Evolutionary conservation across 2,113 vertebrate genomes (phyloP).

Genomic region (Nannobrachium achirus): DNA sequence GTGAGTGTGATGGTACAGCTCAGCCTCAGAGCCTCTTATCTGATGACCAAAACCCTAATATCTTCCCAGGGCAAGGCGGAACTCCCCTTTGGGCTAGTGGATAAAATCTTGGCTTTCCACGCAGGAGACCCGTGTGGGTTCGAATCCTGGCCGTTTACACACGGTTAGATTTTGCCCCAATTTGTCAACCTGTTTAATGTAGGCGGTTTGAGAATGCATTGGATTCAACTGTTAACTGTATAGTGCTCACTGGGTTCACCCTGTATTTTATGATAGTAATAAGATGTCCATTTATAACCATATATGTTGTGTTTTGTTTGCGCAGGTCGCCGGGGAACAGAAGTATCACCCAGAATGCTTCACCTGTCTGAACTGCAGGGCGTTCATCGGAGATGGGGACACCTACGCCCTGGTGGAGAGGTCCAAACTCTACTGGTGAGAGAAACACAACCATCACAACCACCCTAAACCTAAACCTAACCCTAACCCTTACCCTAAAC

Average conservation of each 20-base stretch:
- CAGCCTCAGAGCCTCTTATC: no score
- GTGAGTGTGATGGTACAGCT: no score
- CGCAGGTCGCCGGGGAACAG: slow-evolving; percentile 94
- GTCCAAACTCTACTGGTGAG: slow-evolving; percentile 97
- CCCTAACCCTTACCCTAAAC: background rate
- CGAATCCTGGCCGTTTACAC: no score
- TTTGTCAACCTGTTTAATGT: no score
- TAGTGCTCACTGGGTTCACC: background rate
- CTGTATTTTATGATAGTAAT: background rate
- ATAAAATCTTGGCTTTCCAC: no score
- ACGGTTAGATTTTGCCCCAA: no score
- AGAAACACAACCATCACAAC: slow-evolving; percentile 35
- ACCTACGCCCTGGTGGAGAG: slow-evolving; percentile 96
- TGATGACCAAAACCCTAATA: no score
- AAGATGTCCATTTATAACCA: background rate
- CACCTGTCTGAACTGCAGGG: slow-evolving; percentile 89
- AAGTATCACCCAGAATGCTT: slow-evolving; percentile 99
- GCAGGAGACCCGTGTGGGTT: no score
- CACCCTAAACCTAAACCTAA: background rate
- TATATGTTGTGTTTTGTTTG: background rate
- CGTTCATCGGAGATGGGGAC: slow-evolving; percentile 96
- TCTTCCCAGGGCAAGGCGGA: no score
- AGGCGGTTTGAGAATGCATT: no score
- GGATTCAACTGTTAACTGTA: no score
- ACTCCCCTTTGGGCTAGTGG: no score